These are phyloP conservation scores for Himalopsyche anomala DNA, from an alignment of 2,888 invertebrate genomes.

Conservation along the genomic window DNA sequence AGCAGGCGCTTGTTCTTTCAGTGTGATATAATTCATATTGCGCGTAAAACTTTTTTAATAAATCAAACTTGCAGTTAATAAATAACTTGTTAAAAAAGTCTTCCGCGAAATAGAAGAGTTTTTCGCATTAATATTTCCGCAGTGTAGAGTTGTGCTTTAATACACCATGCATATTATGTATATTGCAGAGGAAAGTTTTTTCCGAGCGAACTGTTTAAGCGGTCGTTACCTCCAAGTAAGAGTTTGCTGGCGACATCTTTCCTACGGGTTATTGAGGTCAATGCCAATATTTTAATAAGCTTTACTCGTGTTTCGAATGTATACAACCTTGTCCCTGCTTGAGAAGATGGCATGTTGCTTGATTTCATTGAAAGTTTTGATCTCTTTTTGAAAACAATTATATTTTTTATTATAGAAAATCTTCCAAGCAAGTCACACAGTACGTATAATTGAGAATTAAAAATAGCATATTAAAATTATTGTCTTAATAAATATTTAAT, in stretches of 20 bases:
- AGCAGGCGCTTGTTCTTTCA: too few species aligned
- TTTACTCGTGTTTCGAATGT: neutral
- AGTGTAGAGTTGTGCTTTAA: neutral
- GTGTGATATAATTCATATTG: too few species aligned
- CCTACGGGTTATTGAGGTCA: neutral
- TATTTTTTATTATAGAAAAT: too few species aligned
- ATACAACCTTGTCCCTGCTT: neutral
- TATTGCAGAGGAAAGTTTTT: neutral
- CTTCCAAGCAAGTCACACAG: too few species aligned
- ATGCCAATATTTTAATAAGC: slow-evolving; percentile 26
- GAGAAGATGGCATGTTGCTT: neutral
- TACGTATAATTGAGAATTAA: too few species aligned
- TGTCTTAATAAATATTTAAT: too few species aligned
- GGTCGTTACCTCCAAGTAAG: neutral
- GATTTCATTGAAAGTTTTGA: neutral
- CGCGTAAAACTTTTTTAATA: neutral
- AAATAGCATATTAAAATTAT: too few species aligned
- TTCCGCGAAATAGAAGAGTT: neutral
- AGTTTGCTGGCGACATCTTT: slow-evolving; percentile 30
- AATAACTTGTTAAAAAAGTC: neutral
- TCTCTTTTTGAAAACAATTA: too few species aligned
- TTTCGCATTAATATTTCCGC: slow-evolving; percentile 7
- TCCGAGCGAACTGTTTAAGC: slow-evolving; percentile 9
- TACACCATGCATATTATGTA: neutral
- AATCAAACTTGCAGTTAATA: neutral